phyloP scores from a whole-genome alignment of 2,797 vertebrate species.

The Tadarida brasiliensis region DNA sequence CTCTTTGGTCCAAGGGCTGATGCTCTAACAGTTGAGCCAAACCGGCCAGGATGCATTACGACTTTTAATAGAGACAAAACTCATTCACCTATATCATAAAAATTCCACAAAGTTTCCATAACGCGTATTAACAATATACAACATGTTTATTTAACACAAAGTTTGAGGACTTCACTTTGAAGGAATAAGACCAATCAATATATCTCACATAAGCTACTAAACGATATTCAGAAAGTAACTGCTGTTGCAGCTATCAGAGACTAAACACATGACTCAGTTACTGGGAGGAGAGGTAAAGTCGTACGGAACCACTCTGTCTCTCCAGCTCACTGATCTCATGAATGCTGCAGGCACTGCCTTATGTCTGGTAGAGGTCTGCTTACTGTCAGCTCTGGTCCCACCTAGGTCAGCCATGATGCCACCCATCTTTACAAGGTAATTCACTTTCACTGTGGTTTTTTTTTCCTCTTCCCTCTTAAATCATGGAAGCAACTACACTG shows the following conservation, averaged over 20 bases:
- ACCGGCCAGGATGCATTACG: background rate
- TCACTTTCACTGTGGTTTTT: background rate
- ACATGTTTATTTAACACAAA: background rate
- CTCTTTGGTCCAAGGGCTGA: too few relatives aligned
- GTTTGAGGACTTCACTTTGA: background rate
- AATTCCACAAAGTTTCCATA: background rate
- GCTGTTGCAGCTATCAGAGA: background rate
- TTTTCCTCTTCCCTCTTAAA: background rate
- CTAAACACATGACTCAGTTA: background rate
- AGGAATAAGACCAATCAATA: background rate
- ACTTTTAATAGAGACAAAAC: background rate
- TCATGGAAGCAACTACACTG: conserved; percentile 13
- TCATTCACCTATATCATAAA: background rate
- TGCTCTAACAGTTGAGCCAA: too few relatives aligned
- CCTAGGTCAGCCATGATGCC: background rate
- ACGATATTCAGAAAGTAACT: background rate
- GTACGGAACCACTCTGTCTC: background rate
- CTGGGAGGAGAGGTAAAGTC: background rate
- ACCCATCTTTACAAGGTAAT: background rate
- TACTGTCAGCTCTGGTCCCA: background rate
- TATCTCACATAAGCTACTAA: background rate
- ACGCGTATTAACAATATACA: background rate
- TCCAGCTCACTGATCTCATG: background rate
- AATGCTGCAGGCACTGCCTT: background rate
- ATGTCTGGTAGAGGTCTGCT: background rate